A percentile compares a stretch with the other conserved stretches of the same genome.
These are phyloP conservation scores for Trichogramma dendrolimi DNA, from an alignment of 2,888 invertebrate species.

Conservation along the genomic window DNA sequence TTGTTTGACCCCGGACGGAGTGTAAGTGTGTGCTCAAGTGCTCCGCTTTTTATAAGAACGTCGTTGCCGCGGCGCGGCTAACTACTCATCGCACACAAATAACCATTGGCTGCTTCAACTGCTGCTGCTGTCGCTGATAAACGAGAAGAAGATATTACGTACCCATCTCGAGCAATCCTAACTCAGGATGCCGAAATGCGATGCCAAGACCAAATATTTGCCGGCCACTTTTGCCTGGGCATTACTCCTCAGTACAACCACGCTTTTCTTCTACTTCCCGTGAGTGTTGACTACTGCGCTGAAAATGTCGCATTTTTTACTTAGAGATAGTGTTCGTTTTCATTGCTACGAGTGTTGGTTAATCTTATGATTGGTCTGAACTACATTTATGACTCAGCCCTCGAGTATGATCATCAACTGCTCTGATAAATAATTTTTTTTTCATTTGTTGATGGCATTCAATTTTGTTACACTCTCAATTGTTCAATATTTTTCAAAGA, in stretches of 20 bases:
- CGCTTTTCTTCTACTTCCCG: slow-evolving; percentile 96
- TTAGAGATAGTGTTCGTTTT: neutral
- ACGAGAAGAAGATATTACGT: slow-evolving; percentile 9
- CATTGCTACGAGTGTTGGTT: no score
- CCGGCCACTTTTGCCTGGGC: slow-evolving; percentile 99
- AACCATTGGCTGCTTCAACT: no score
- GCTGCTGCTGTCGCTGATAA: slow-evolving; percentile 19
- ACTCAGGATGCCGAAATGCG: slow-evolving; percentile 87
- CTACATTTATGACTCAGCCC: no score
- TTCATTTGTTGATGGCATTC: neutral
- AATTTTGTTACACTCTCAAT: neutral
- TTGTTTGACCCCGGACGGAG: no score
- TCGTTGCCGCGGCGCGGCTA: no score
- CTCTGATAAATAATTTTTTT: neutral
- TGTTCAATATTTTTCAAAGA: neutral
- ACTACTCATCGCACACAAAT: no score
- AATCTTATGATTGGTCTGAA: no score
- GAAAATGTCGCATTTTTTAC: neutral
- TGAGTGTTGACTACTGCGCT: slow-evolving; percentile 60
- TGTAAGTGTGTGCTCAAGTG: no score
- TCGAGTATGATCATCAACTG: neutral
- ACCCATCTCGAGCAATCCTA: slow-evolving; percentile 29
- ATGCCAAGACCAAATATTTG: slow-evolving; percentile 92
- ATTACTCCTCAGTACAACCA: slow-evolving; percentile 86
- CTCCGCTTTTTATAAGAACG: no score